phyloP scores from a whole-genome alignment of 2,797 vertebrate species.

The Gymnothorax javanicus region DNA sequence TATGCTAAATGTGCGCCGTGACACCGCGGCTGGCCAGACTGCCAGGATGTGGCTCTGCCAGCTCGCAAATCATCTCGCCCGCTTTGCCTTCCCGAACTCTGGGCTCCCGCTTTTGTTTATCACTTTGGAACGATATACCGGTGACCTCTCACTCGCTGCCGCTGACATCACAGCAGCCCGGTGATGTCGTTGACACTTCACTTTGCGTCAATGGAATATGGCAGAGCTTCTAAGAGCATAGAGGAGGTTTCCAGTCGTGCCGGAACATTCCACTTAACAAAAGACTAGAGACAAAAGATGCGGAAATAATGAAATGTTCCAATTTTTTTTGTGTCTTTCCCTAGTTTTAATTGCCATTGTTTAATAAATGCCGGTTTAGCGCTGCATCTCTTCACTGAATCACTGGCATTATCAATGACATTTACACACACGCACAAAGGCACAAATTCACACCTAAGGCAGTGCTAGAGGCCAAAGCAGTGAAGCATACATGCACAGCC shows the following conservation, averaged over 20 bases:
- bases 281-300: neutral
- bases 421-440: neutral
- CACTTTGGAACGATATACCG: neutral
- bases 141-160: neutral
- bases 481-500: neutral
- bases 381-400: neutral
- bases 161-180: neutral
- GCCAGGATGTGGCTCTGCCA: neutral
- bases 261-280: neutral
- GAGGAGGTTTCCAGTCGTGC: neutral
- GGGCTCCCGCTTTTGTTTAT: neutral
- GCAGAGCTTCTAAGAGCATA: neutral
- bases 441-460: neutral
- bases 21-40: neutral
- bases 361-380: neutral
- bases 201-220: neutral
- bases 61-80: neutral
- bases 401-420: neutral
- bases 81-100: neutral
- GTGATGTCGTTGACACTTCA: neutral
- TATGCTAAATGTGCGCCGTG: neutral
- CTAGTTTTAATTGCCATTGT: neutral
- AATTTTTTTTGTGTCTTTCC: neutral
- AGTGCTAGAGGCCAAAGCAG: neutral
- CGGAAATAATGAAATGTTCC: neutral